A percentile compares a stretch with the other conserved stretches of the same genome.
Conservation (phyloP, 2,113 vertebrate genomes). For the Hippocampus guttulatus region DNA sequence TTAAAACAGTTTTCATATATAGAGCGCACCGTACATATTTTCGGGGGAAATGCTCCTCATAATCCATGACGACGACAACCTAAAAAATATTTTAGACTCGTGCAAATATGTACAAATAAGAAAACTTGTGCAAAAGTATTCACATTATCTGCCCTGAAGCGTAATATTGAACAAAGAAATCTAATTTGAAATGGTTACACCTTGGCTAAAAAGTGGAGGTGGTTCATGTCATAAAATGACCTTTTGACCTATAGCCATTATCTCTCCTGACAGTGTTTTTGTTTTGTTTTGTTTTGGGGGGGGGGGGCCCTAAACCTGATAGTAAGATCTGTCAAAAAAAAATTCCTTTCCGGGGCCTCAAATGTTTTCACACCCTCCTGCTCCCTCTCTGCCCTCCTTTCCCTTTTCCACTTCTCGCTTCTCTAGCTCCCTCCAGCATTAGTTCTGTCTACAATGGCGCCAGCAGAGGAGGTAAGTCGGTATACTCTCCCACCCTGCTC, state of each 20-base stretch:
- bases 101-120: too few species aligned
- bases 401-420: neutral
- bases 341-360: constrained; percentile 14
- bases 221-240: neutral
- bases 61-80: too few species aligned
- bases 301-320: neutral
- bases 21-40: too few species aligned
- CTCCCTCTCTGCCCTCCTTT: constrained; percentile 2
- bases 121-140: too few species aligned
- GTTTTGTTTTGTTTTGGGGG: too few species aligned
- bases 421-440: constrained; percentile 73
- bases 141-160: too few species aligned
- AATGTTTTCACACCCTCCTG: constrained; percentile 19
- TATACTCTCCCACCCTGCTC: neutral
- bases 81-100: too few species aligned
- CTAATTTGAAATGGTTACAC: too few species aligned
- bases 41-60: too few species aligned
- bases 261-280: neutral
- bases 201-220: too few species aligned
- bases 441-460: constrained; percentile 75
- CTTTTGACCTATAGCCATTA: neutral
- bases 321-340: neutral
- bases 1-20: too few species aligned
- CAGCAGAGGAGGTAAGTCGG: constrained; percentile 75
- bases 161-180: too few species aligned